Conservation (phyloP, 2,888 invertebrate species). For the Sminthurinus aureus region DNA sequence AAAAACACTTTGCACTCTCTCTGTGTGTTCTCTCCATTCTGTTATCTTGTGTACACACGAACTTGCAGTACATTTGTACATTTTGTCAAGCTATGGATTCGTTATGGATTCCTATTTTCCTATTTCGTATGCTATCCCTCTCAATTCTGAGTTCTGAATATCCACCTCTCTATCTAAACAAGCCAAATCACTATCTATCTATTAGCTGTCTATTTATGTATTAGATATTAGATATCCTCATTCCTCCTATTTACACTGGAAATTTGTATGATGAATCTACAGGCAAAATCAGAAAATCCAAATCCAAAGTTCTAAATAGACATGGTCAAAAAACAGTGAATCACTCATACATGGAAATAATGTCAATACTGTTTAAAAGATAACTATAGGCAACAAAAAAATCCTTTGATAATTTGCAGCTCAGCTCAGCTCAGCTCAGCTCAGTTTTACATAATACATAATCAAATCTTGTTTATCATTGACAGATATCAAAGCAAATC, state of each 20-base stretch:
- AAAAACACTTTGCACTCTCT: not conserved
- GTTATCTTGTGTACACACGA: not conserved
- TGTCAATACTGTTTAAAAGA: not conserved
- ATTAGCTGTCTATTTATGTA: too few species aligned
- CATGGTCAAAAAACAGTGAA: not conserved
- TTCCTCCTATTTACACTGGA: too few species aligned
- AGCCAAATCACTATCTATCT: too few species aligned
- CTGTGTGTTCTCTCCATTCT: not conserved
- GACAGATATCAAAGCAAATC: not conserved
- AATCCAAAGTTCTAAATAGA: not conserved
- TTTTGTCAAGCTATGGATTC: too few species aligned
- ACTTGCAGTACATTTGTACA: not conserved
- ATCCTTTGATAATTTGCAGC: not conserved
- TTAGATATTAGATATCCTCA: too few species aligned
- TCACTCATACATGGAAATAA: not conserved
- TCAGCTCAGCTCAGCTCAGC: not conserved
- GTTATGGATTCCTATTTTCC: too few species aligned
- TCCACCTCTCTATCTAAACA: too few species aligned
- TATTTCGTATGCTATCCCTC: too few species aligned
- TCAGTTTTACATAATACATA: not conserved
- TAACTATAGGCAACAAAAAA: not conserved
- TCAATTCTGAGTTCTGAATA: too few species aligned
- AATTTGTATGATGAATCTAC: too few species aligned
- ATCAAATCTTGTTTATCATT: slow-evolving; percentile 12
- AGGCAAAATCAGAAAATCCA: not conserved